Base-by-base conservation (phyloP, 2,888 invertebrate genomes). In the Syritta pipiens region DNA sequence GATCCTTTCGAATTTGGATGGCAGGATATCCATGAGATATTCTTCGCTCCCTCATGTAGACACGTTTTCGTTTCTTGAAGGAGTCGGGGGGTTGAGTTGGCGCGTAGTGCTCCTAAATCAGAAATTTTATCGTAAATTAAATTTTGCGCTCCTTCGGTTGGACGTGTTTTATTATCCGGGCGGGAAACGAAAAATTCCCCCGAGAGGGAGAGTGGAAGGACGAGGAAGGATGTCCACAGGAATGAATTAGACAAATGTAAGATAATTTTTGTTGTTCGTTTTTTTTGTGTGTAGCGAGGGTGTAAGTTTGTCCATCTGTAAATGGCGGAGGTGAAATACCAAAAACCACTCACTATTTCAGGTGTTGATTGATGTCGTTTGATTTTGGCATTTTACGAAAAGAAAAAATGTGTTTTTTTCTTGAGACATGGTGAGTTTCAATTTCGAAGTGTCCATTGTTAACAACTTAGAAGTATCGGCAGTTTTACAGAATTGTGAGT, bases 51-150 rank as follows among this genome's bases (percentile, higher is more conserved):
- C 24, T 7, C 32, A 9, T n/a, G 5, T 32, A 17, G 46, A 32
- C n/a, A 26, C 4, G 14, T n/a, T 42, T 24, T 20, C 20, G 14
- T 63, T 28, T 37, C 10, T 19, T 28, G 10, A 28, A 44, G 24
- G 6, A 30, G 30, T 24, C 35, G 14, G 17, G 9, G 46, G 26
- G 28, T 10, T n/a, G n/a, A 32, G 24, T 10, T 7, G 20, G 7
- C 7, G 7, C 3, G 9, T 12, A 6, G 24, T 24, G 28, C 37
- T 49, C 20, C 44, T 44, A 68, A 49, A 68, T 59, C 57, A 68
- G 49, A 68, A 35, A 67, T 55, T 67, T 67, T 55, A 55, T 67
- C 59, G 48, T 59, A 42, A 68, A 59, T 68, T 68, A 49, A 59
- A 59, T 68, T 59, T 24, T 49, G 9, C 40, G 28, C 49, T 42